Percentiles rank a stretch among this genome's conserved stretches.
Evolutionary conservation across 2,888 invertebrate species (phyloP).

Genomic region (Drosophila vallismaia): DNA sequence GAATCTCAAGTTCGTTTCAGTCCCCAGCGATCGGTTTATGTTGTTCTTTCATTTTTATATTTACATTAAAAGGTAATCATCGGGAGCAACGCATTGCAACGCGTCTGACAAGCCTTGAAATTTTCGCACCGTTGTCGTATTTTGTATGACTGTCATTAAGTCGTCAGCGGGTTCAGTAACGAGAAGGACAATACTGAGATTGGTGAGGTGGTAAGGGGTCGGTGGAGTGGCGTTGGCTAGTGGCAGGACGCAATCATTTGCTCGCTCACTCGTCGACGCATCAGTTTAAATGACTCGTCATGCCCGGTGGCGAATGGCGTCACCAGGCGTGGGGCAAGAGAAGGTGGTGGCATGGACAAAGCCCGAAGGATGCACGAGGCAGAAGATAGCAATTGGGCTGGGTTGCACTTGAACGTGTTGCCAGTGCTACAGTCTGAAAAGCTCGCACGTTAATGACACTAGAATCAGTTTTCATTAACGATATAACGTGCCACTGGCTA

Average conservation of each 20-base stretch:
- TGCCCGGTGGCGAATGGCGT: constrained; percentile 32
- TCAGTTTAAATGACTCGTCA: constrained; percentile 63
- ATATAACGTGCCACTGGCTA: constrained; percentile 56
- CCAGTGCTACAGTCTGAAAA: constrained; percentile 60
- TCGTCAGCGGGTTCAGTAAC: constrained; percentile 70
- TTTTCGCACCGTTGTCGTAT: constrained; percentile 79
- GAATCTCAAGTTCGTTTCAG: constrained; percentile 2
- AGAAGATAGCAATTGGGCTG: constrained; percentile 31
- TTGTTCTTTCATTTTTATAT: constrained; percentile 50
- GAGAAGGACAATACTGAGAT: constrained; percentile 20
- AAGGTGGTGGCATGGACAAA: neutral
- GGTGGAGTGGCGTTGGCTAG: constrained; percentile 10
- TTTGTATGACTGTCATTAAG: constrained; percentile 80
- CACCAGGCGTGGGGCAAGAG: neutral
- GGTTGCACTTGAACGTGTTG: constrained; percentile 69
- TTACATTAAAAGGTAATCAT: constrained; percentile 80
- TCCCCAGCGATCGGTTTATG: constrained; percentile 18
- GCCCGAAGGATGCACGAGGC: constrained; percentile 15
- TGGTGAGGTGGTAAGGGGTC: neutral
- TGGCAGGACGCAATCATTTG: constrained; percentile 72
- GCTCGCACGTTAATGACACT: constrained; percentile 79
- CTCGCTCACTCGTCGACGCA: constrained; percentile 65
- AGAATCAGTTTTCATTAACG: constrained; percentile 80
- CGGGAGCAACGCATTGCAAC: constrained; percentile 53
- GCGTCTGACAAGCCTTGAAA: constrained; percentile 61